phyloP scores from a whole-genome alignment of 2,888 invertebrate genomes.

The Lycocerus yunnanus region DNA sequence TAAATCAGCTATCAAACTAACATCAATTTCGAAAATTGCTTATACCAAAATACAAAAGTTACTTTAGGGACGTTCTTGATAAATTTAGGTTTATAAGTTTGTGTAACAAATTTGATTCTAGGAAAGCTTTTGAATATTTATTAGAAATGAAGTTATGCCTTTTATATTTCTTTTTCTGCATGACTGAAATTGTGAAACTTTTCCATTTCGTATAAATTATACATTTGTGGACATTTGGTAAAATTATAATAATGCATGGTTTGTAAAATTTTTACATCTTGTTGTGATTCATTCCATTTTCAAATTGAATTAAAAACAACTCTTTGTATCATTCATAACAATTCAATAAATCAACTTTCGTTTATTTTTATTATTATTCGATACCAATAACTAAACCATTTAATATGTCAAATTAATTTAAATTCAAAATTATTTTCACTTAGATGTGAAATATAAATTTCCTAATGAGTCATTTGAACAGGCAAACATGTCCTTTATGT shows the following conservation, averaged over 20 bases:
- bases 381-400: too few species aligned
- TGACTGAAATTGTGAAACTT: slow-evolving; percentile 37
- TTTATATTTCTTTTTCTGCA: slow-evolving; percentile 38
- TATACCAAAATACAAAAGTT: background rate
- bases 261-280: background rate
- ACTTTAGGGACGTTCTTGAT: background rate
- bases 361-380: too few species aligned
- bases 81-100: slow-evolving; percentile 8
- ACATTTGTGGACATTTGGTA: slow-evolving; percentile 30
- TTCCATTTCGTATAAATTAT: slow-evolving; percentile 39
- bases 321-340: background rate
- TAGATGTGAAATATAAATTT: too few species aligned
- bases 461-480: too few species aligned
- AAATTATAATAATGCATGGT: background rate
- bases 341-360: too few species aligned
- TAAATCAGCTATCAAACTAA: background rate
- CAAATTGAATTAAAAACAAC: background rate
- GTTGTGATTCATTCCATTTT: background rate
- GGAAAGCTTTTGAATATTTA: slow-evolving; percentile 38
- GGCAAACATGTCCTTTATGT: too few species aligned
- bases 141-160: slow-evolving; percentile 37
- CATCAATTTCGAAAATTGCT: background rate
- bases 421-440: too few species aligned
- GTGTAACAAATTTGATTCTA: slow-evolving; percentile 32
- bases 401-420: too few species aligned